These are phyloP conservation scores for Pemphredon lugubris DNA, from an alignment of 2,888 invertebrate species.

Conservation along the genomic window DNA sequence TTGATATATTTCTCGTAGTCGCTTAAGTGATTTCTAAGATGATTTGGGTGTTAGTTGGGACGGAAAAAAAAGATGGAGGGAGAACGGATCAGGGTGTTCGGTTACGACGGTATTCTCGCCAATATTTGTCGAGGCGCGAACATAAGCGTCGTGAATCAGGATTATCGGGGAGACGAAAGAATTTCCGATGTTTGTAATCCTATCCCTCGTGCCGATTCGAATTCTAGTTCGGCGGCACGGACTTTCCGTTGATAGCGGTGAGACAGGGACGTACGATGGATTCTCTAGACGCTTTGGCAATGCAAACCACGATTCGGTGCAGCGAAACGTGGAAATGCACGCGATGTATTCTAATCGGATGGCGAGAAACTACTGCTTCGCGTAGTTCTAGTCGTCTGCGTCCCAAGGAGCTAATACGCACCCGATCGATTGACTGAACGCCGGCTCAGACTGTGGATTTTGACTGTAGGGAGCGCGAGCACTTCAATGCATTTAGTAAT, in stretches of 20 bases:
- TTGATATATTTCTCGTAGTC: too few relatives aligned
- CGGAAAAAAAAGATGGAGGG: too few relatives aligned
- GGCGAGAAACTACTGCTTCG: conserved; percentile 37
- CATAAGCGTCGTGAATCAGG: too few relatives aligned
- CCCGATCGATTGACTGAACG: conserved; percentile 46
- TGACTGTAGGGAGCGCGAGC: neutral
- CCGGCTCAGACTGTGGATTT: conserved; percentile 18
- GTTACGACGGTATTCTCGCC: too few relatives aligned
- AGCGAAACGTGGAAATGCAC: conserved; percentile 57
- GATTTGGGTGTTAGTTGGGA: too few relatives aligned
- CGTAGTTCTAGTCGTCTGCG: conserved; percentile 33
- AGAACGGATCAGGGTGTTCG: too few relatives aligned
- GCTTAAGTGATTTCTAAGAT: too few relatives aligned
- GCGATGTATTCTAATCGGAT: conserved; percentile 23
- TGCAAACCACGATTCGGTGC: conserved; percentile 71
- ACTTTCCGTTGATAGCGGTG: neutral
- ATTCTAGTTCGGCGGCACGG: neutral
- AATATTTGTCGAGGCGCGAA: too few relatives aligned
- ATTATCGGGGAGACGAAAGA: too few relatives aligned
- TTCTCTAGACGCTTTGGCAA: conserved; percentile 69
- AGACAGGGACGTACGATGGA: neutral
- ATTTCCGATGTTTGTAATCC: too few relatives aligned
- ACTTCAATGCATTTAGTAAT: conserved; percentile 21
- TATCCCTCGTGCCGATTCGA: neutral
- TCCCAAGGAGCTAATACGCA: conserved; percentile 33